phyloP scores from a whole-genome alignment of 2,113 vertebrate species.

The Orcinus orca region DNA sequence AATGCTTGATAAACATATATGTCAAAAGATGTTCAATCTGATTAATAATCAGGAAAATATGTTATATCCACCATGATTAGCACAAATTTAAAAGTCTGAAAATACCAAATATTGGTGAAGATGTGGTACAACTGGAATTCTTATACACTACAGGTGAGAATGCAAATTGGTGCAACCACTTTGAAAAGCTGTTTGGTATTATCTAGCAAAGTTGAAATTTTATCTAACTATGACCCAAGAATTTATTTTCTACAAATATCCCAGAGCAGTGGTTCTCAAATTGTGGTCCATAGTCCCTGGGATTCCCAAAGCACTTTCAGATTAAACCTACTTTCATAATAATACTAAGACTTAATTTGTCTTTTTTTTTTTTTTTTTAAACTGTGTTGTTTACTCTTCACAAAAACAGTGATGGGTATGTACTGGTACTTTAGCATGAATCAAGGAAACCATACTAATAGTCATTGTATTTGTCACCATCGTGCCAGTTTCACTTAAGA shows the following conservation, averaged over 20 bases:
- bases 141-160: not conserved
- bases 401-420: not conserved
- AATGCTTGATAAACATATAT: not conserved
- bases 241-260: not conserved
- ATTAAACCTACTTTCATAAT: not conserved
- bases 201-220: not conserved
- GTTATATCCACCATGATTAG: not conserved
- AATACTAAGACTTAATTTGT: not conserved
- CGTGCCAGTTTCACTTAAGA: not conserved
- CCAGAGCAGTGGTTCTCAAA: not conserved
- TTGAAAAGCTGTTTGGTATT: not conserved
- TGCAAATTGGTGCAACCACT: not conserved
- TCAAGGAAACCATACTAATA: not conserved
- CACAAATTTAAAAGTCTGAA: not conserved
- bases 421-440: not conserved
- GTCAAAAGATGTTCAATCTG: not conserved
- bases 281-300: not conserved
- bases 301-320: not conserved
- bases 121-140: not conserved
- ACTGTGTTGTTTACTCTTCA: not conserved
- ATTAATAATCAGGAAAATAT: not conserved
- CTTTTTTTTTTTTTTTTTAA: not conserved
- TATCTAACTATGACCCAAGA: not conserved
- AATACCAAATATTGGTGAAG: not conserved
- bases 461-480: not conserved